Evolutionary conservation across 2,888 invertebrate species (phyloP).

Genomic region (Pasiphila rectangulata): DNA sequence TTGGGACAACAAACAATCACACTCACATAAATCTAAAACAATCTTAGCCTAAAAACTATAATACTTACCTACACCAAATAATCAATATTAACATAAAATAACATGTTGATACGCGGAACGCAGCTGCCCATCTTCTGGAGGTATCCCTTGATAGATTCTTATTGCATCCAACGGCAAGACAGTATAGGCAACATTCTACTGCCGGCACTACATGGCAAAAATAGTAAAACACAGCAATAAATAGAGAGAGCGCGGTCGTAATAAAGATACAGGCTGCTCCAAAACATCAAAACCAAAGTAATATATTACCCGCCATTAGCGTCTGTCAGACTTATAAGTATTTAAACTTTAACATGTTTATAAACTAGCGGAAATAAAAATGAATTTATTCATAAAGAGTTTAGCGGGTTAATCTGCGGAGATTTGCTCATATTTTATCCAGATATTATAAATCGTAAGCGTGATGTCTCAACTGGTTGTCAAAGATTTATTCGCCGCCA

Average conservation of each 20-base stretch:
- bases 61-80: no score
- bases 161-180: no score
- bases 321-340: background rate
- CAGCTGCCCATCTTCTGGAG: no score
- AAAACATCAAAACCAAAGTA: background rate
- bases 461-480: slow-evolving; percentile 10
- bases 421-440: background rate
- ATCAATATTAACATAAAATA: no score
- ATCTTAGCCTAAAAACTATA: no score
- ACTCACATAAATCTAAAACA: no score
- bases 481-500: slow-evolving; percentile 12
- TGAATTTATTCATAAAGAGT: background rate
- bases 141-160: no score
- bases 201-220: no score
- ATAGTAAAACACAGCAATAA: no score
- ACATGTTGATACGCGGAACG: no score
- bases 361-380: background rate
- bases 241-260: background rate
- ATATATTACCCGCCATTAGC: background rate
- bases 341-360: background rate
- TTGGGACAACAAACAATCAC: no score
- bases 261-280: slow-evolving; percentile 7
- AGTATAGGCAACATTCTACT: no score
- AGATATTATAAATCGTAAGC: background rate
- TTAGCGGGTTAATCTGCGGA: background rate